Evolutionary conservation across 1,140 invertebrate species (phyloP).

Genomic region (Chrysoperla carnea): DNA sequence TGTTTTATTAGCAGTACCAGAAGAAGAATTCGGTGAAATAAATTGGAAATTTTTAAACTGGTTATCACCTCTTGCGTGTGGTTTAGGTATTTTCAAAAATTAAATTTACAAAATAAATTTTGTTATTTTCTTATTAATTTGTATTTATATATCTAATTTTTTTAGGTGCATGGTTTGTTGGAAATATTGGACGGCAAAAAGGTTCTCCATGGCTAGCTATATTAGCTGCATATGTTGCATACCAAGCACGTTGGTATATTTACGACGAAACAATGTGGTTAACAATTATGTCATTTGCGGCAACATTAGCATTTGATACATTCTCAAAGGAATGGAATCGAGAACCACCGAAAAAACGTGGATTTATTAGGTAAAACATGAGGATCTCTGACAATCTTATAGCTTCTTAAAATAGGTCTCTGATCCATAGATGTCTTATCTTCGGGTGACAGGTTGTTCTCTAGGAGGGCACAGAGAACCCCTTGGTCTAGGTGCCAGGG

Average conservation of each 20-base stretch:
- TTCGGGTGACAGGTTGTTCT: too few species aligned
- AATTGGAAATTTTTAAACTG: constrained; percentile 50
- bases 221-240: constrained; percentile 44
- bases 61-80: constrained; percentile 50
- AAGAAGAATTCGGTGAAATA: constrained; percentile 47
- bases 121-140: background rate
- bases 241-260: constrained; percentile 41
- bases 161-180: constrained; percentile 72
- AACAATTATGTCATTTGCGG: constrained; percentile 38
- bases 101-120: constrained; percentile 4
- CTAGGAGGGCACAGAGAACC: too few species aligned
- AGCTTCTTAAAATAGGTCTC: too few species aligned
- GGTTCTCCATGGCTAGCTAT: constrained; percentile 45
- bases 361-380: constrained; percentile 24
- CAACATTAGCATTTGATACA: constrained; percentile 47
- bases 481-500: too few species aligned
- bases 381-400: too few species aligned
- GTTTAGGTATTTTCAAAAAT: constrained; percentile 41
- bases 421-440: too few species aligned
- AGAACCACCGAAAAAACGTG: constrained; percentile 31
- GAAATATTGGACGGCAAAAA: constrained; percentile 70
- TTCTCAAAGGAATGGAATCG: constrained; percentile 62
- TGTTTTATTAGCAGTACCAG: constrained; percentile 54
- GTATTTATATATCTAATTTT: background rate
- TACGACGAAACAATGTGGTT: constrained; percentile 50